Evolutionary conservation across 2,888 invertebrate species (phyloP), one percentile per base, ranked within the genome.

Genomic region (Phortica magna): DNA sequence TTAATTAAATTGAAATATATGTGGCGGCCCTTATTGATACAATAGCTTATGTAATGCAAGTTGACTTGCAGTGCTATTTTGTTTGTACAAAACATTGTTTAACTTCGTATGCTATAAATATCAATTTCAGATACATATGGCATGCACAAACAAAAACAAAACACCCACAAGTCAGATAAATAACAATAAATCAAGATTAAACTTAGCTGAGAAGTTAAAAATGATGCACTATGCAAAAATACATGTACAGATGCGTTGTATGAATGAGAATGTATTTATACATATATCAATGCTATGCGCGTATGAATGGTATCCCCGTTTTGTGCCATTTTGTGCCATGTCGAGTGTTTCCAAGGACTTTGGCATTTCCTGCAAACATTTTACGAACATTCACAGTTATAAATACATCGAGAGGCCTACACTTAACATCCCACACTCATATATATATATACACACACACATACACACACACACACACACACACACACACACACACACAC

Each of bases 301-400:
- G 22, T 41, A 19, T 41, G 55, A 55, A 67, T 67, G 22, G n/a
- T 70, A 31, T 39, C 22, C 14, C 7, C 53, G 17, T 53, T 53
- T 74, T 65, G 80, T 77, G 77, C 76, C 77, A 74, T 77, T 80
- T 76, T 78, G 75, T 71, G 74, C 42, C 64, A 57, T 79, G 76
- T 75, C 76, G 75, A 75, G 75, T 61, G 68, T 78, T 73, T 75
- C 72, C 77, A 81, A 79, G 79, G 77, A 77, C 79, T 79, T 79
- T 78, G 79, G 77, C 79, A 75, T 76, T 81, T 81, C 81, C 81
- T 81, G 79, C 79, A 80, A 78, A 80, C 80, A 78, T 75, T 41
- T 59, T 43, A 59, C 55, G 17, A 59, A 79, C 31, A 31, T 31
- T 31, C 31, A 31, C 31, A 31, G 31, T 31, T 31, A 31, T 31